Evolutionary conservation across 2,888 invertebrate genomes (phyloP).

Genomic region (Hypena proboscidalis): DNA sequence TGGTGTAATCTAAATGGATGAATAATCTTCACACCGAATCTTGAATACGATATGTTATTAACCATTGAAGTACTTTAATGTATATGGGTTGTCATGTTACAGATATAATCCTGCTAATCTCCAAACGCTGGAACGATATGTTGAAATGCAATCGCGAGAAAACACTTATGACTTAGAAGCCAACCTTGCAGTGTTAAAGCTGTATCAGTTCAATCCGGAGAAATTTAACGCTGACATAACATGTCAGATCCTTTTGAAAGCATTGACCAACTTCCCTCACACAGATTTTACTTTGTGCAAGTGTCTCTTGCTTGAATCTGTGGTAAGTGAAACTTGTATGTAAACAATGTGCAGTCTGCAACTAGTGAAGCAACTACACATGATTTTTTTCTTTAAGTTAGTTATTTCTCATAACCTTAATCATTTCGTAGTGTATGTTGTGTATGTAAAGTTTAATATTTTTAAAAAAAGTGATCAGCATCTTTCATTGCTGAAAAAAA

Average conservation of each 20-base stretch:
- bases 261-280: conserved; percentile 98
- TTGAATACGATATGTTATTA: no score
- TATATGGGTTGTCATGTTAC: conserved; percentile 27
- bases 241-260: conserved; percentile 96
- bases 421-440: background rate
- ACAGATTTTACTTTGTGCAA: conserved; percentile 99
- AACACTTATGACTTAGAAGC: conserved; percentile 99
- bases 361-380: no score
- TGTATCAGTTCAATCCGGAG: conserved; percentile 98
- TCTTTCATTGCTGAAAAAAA: no score
- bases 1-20: no score
- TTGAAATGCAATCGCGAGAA: conserved; percentile 96
- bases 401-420: no score
- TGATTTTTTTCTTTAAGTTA: no score
- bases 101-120: conserved; percentile 99
- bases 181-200: conserved; percentile 97
- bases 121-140: conserved; percentile 95
- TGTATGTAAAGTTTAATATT: no score
- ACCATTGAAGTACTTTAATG: background rate
- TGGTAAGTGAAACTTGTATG: conserved; percentile 56
- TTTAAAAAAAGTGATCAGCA: no score
- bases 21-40: no score
- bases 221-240: conserved; percentile 94
- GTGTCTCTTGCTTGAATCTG: conserved; percentile 93
- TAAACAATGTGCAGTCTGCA: no score